Evolutionary conservation across 2,888 invertebrate genomes (phyloP).

Genomic region (Microplitis deprimator): DNA sequence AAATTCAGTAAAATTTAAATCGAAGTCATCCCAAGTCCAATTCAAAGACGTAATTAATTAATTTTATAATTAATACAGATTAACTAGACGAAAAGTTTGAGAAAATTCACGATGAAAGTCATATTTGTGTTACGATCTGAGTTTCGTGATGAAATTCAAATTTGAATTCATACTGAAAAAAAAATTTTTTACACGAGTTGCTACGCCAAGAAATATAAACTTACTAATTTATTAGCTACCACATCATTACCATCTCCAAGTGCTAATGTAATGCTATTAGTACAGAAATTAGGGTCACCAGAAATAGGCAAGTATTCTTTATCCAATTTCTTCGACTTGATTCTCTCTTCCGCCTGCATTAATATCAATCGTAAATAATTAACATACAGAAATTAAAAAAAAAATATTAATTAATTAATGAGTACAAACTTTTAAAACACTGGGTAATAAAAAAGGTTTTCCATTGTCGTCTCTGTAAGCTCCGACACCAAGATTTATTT

Average conservation of each 20-base stretch:
- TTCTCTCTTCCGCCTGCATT: conserved; percentile 85
- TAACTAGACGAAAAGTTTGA: too few species aligned
- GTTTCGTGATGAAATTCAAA: too few species aligned
- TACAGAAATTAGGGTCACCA: conserved; percentile 88
- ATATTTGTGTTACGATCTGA: too few species aligned
- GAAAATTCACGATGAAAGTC: too few species aligned
- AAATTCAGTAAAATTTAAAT: too few species aligned
- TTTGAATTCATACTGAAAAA: background rate
- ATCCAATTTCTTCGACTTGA: conserved; percentile 81
- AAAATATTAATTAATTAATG: background rate
- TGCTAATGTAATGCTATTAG: conserved; percentile 88
- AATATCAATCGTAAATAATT: background rate
- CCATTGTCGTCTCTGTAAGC: conserved; percentile 98
- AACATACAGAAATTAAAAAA: background rate
- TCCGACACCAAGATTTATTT: conserved; percentile 96
- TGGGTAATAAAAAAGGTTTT: conserved; percentile 94
- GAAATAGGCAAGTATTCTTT: conserved; percentile 96
- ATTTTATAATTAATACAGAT: conserved; percentile 25
- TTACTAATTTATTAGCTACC: conserved; percentile 81
- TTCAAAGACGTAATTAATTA: background rate
- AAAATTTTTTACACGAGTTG: background rate
- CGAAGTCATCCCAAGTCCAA: too few species aligned
- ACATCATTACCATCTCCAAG: conserved; percentile 84
- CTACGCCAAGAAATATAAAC: conserved; percentile 61
- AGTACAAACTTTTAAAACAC: conserved; percentile 79